phyloP scores from a whole-genome alignment of 2,888 invertebrate genomes.

The Machimus rusticus region DNA sequence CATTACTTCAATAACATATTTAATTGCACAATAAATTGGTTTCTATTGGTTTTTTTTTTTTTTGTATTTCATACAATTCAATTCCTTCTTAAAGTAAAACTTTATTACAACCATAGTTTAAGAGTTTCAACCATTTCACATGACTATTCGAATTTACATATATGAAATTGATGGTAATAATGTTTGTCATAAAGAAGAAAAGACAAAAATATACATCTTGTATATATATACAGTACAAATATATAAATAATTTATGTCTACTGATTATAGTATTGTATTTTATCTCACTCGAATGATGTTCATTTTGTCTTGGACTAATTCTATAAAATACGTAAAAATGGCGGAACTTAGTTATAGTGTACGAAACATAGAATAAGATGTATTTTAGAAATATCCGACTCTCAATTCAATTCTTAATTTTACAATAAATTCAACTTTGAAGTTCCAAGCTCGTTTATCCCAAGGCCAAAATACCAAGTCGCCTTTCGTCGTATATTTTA shows the following conservation, averaged over 20 bases:
- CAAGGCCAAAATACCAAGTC: no score
- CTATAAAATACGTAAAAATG: neutral
- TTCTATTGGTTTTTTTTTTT: neutral
- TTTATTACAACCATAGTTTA: conserved; percentile 33
- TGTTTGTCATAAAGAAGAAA: conserved; percentile 21
- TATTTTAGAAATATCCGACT: neutral
- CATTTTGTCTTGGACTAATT: conserved; percentile 21
- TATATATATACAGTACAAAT: conserved; percentile 33
- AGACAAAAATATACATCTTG: conserved; percentile 29
- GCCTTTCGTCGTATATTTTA: no score
- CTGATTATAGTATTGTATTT: conserved; percentile 38
- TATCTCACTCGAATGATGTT: conserved; percentile 40
- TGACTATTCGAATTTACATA: neutral
- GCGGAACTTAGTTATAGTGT: neutral
- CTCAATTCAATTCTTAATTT: neutral
- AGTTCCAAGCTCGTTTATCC: neutral
- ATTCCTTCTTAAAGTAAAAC: conserved; percentile 34
- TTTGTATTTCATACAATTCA: conserved; percentile 13
- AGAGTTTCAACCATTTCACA: neutral
- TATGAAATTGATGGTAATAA: neutral
- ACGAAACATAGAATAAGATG: neutral
- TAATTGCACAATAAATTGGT: conserved; percentile 25
- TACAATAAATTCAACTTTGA: neutral
- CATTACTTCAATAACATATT: conserved; percentile 25
- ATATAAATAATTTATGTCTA: conserved; percentile 32